phyloP scores from a whole-genome alignment of 2,888 invertebrate genomes.

The Drosophila fungiperda region DNA sequence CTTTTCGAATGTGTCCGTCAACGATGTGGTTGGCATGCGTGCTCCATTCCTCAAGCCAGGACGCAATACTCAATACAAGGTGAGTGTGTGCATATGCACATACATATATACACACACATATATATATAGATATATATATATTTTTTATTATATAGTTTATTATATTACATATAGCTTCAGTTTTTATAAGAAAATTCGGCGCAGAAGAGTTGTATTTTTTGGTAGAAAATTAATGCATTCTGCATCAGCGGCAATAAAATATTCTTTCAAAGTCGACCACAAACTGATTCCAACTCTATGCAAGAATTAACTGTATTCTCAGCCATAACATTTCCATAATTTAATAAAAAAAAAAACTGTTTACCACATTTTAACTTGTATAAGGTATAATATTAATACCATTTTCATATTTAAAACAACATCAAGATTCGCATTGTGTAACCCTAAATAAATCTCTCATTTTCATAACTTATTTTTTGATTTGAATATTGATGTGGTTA shows the following conservation, averaged over 20 bases:
- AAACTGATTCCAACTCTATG: background rate
- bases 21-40: slow-evolving; percentile 94
- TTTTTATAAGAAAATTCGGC: background rate
- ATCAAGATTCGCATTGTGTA: background rate
- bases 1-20: slow-evolving; percentile 92
- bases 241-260: background rate
- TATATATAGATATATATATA: background rate
- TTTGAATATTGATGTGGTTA: background rate
- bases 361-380: background rate
- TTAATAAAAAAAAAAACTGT: background rate
- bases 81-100: slow-evolving; percentile 78
- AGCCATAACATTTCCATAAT: background rate
- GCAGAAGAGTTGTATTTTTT: background rate
- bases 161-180: background rate
- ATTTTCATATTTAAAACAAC: background rate
- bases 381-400: background rate
- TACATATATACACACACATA: slow-evolving; percentile 15
- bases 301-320: background rate
- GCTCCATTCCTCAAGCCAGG: slow-evolving; percentile 97
- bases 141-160: too few relatives aligned
- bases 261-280: background rate
- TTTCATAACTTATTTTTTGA: background rate
- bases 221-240: background rate
- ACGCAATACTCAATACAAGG: slow-evolving; percentile 95
- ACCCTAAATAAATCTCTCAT: background rate